Percentiles rank a stretch among this genome's conserved stretches.
Conservation (phyloP, 2,113 vertebrate genomes). For the Pseudolaguvia tuberculata region DNA sequence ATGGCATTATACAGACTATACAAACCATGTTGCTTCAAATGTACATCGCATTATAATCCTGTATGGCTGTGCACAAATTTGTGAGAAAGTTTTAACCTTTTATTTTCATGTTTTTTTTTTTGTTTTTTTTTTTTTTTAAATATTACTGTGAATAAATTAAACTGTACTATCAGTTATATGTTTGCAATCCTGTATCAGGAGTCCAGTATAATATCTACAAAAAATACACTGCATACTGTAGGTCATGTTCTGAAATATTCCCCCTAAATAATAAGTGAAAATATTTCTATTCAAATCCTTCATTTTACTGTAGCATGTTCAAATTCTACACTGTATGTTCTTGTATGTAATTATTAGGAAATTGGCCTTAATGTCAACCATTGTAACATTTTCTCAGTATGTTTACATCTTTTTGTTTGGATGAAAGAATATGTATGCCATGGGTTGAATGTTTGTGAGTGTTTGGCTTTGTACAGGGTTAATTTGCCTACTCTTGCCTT, state of each 20-base stretch:
- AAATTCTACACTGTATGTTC: constrained; percentile 81
- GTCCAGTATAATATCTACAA: constrained; percentile 52
- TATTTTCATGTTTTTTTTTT: constrained; percentile 26
- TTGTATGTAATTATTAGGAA: constrained; percentile 49
- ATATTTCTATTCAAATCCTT: constrained; percentile 65
- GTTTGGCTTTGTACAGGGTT: constrained; percentile 57
- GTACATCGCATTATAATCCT: constrained; percentile 42
- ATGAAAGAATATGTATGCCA: constrained; percentile 45
- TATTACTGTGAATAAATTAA: constrained; percentile 87
- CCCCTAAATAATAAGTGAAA: constrained; percentile 55
- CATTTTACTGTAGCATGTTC: constrained; percentile 95
- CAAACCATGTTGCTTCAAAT: constrained; percentile 42
- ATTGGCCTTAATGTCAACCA: constrained; percentile 71
- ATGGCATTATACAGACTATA: constrained; percentile 33
- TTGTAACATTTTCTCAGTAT: constrained; percentile 63
- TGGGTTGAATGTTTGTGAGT: constrained; percentile 48
- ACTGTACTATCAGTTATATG: constrained; percentile 77
- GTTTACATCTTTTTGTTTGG: constrained; percentile 56
- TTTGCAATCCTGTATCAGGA: constrained; percentile 77
- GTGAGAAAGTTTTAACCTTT: constrained; percentile 51
- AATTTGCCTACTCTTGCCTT: constrained; percentile 28
- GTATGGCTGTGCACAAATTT: constrained; percentile 57
- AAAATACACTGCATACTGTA: constrained; percentile 55
- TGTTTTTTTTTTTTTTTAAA: constrained; percentile 42
- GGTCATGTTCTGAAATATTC: constrained; percentile 50